Evolutionary conservation across 2,797 vertebrate genomes (phyloP).

Genomic region (Oophaga sylvatica): DNA sequence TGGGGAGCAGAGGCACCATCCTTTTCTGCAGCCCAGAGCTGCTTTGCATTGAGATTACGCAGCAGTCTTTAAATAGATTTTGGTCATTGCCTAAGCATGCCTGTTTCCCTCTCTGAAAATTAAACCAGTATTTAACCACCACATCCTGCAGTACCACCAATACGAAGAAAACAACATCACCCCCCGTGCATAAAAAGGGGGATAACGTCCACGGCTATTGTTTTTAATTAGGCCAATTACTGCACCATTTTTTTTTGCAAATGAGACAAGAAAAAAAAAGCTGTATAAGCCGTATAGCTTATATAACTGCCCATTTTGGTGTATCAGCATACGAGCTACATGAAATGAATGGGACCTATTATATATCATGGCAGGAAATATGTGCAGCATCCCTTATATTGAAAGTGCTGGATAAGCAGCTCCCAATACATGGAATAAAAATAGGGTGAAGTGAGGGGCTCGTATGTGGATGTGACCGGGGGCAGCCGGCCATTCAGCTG

Average conservation of each 20-base stretch:
- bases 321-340: background rate
- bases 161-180: background rate
- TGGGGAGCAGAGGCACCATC: slow-evolving; percentile 36
- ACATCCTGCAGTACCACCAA: background rate
- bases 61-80: slow-evolving; percentile 61
- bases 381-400: background rate
- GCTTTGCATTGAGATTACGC: slow-evolving; percentile 59
- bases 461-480: slow-evolving; percentile 48
- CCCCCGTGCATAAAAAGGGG: background rate
- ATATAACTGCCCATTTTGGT: background rate
- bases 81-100: slow-evolving; percentile 48
- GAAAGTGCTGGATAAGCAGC: slow-evolving; percentile 14
- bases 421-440: slow-evolving; percentile 57
- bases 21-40: slow-evolving; percentile 53
- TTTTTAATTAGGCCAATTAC: slow-evolving; percentile 20
- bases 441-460: slow-evolving; percentile 52
- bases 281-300: background rate
- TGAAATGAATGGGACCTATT: background rate
- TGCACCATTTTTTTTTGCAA: slow-evolving; percentile 45
- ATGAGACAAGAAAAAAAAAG: background rate
- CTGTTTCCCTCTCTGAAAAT: slow-evolving; percentile 26
- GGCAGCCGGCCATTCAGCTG: background rate
- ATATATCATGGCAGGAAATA: background rate
- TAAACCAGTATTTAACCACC: slow-evolving; percentile 19
- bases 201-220: background rate